Base-by-base conservation (phyloP, 1,140 invertebrate species). In the Wasmannia auropunctata region DNA sequence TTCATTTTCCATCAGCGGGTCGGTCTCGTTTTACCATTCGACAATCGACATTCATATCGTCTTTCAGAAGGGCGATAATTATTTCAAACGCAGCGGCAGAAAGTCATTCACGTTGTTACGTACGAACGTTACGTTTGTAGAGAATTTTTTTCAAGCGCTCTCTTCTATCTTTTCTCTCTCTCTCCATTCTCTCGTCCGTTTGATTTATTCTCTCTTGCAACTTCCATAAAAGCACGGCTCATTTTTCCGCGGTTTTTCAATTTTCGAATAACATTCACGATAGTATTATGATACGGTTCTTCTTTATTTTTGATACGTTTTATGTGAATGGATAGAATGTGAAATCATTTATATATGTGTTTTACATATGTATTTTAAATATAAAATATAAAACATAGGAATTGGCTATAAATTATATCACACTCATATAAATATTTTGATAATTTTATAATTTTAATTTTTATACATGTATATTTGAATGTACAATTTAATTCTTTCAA, bases 61-160 rank as follows among this genome's bases (percentile, higher is more conserved):
- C 31, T 79, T 67, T 67, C 43, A 37, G 60, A 11, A 67, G 11
- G 37, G n/a, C 60, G 76, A 67, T 79, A 79, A 79, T 79, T 79
- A 79, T 79, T 79, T 79, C 76, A 79, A 67, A 67, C 10, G 14
- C 11, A 77, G 3, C 40, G 58, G 25, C 60, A 67, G 60, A 31
- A 79, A 79, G 14, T 51, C 28, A 79, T 79, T 3, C 43, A 28
- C 62, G 28, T 54, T 46, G n/a, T 25, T 51, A 67, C 62, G 31
- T 67, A 65, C 43, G 60, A 46, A 43, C 6, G 34, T 1, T 16
- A 63, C 25, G n/a, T 22, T n/a, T 34, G 40, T 34, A 34, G n/a
- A 43, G 40, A 31, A 34, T 2, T 49, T 63, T n/a, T 65, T 79
- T 79, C 40, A 34, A 65, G n/a, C 58, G 28, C 5, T 63, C 40